phyloP scores from a whole-genome alignment of 2,113 vertebrate genomes.

The Centrocercus urophasianus region DNA sequence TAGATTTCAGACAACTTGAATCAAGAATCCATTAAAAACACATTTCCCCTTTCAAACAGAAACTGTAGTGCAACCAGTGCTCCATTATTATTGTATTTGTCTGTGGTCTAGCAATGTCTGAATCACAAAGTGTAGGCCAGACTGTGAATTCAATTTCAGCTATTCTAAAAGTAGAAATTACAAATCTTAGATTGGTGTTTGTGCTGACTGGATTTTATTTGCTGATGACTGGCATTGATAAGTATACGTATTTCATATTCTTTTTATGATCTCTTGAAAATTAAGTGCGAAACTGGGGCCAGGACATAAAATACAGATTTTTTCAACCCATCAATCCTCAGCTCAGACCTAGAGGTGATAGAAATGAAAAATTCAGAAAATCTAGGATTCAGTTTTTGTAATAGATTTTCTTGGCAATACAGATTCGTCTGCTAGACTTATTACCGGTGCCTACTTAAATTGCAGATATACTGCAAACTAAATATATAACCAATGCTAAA shows the following conservation, averaged over 20 bases:
- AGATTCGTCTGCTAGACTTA: not conserved
- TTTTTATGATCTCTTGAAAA: not conserved
- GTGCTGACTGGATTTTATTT: not conserved
- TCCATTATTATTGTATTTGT: not conserved
- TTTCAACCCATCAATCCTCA: not conserved
- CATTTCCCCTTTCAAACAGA: rapidly evolving
- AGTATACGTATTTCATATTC: not conserved
- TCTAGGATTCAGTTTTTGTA: not conserved
- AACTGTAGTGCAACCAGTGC: not conserved
- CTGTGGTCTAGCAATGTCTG: not conserved
- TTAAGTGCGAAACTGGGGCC: not conserved
- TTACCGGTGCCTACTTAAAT: not conserved
- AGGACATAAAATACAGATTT: not conserved
- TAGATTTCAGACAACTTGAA: not conserved
- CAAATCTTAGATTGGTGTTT: not conserved
- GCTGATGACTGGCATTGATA: not conserved
- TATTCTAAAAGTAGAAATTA: not conserved
- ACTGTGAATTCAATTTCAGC: not conserved
- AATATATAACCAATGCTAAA: conserved; percentile 27
- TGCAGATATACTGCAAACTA: not conserved
- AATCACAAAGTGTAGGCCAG: not conserved
- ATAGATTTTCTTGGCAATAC: not conserved
- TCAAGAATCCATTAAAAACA: not conserved
- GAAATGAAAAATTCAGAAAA: not conserved
- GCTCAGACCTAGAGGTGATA: not conserved